These are phyloP conservation scores for Labeo rohita DNA, from an alignment of 2,113 vertebrate species.

Conservation along the genomic window DNA sequence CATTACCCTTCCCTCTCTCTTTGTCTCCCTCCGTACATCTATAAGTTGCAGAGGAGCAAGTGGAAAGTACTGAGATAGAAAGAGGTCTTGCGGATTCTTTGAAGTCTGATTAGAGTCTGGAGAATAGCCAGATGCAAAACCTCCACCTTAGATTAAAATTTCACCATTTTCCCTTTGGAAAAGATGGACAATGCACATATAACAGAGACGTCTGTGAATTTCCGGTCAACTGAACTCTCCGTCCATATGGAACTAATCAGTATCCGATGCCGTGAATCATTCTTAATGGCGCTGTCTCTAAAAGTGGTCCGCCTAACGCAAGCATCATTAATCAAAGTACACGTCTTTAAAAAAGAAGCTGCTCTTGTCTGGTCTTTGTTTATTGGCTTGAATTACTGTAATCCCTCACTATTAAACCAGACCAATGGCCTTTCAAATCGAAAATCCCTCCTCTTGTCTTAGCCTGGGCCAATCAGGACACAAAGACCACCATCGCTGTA, in stretches of 20 bases:
- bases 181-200: not conserved
- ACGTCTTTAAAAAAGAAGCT: constrained; percentile 68
- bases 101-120: constrained; percentile 75
- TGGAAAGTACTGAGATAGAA: constrained; percentile 59
- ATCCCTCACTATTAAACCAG: constrained; percentile 69
- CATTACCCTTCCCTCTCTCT: constrained; percentile 53
- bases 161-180: not conserved
- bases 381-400: constrained; percentile 69
- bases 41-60: constrained; percentile 60
- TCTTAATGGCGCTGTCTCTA: constrained; percentile 66
- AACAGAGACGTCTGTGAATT: constrained; percentile 19
- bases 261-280: constrained; percentile 62
- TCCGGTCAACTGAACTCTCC: constrained; percentile 60
- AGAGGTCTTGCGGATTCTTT: constrained; percentile 56
- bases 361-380: constrained; percentile 64
- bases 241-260: constrained; percentile 69
- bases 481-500: constrained; percentile 66
- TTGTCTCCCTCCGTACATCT: not conserved
- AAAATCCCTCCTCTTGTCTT: constrained; percentile 43
- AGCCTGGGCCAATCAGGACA: constrained; percentile 51
- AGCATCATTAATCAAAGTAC: constrained; percentile 72
- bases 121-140: constrained; percentile 58
- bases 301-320: constrained; percentile 59
- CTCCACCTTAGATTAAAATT: constrained; percentile 41
- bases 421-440: constrained; percentile 63